These are phyloP conservation scores for Callospermophilus lateralis DNA, from an alignment of 2,113 vertebrate species.

Conservation along the genomic window DNA sequence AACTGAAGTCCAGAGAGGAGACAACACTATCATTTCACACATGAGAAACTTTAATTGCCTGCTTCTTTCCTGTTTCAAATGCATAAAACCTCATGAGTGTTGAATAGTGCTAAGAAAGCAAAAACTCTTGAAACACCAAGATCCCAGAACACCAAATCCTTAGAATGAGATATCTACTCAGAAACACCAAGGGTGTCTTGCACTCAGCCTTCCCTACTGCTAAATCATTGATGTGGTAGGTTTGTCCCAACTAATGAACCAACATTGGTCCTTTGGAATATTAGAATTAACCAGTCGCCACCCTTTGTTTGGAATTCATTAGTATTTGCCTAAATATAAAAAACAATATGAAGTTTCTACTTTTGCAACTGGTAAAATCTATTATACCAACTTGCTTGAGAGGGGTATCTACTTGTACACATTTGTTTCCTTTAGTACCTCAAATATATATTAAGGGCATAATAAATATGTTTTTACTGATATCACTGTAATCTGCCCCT, in stretches of 20 bases:
- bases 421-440: conserved; percentile 5
- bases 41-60: not conserved
- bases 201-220: not conserved
- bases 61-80: not conserved
- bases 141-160: not conserved
- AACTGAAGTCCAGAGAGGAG: not conserved
- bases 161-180: not conserved
- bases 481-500: not conserved
- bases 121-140: not conserved
- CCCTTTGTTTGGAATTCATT: not conserved
- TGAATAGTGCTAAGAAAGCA: conserved; percentile 1
- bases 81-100: not conserved
- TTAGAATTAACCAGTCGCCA: not conserved
- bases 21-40: not conserved
- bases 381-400: not conserved
- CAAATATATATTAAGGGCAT: not conserved
- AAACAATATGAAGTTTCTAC: conserved; percentile 7
- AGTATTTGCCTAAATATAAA: not conserved
- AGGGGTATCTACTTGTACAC: not conserved
- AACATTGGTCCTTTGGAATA: not conserved
- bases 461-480: not conserved
- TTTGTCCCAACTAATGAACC: not conserved
- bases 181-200: not conserved
- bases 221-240: not conserved
- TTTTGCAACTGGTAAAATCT: not conserved